Evolutionary conservation across 2,888 invertebrate genomes (phyloP), one percentile per base, ranked within the genome.

Genomic region (Stomorhina lunata): DNA sequence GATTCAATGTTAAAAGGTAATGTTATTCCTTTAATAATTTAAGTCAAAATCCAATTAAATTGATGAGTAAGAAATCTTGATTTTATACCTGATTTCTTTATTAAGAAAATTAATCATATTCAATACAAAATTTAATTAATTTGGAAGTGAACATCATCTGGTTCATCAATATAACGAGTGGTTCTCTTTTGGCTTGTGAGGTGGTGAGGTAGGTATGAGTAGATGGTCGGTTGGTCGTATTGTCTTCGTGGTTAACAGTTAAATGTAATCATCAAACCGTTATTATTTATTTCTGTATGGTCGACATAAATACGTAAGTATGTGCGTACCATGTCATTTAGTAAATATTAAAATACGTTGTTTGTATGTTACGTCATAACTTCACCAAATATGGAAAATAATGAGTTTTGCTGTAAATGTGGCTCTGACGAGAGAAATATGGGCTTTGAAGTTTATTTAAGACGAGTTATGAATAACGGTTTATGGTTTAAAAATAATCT

Each of bases 391-490:
- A 10, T 37, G 15, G 17, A 20, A 45, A 65, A 22, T 32, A 45
- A 45, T 40, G 25, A 5, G 22, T 48, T 4, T 48, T 48, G 4
- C 5, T 32, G 32, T 17, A 1, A 50, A 15, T 61, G 20, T n/a
- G 45, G 17, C 53, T 0, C 17, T 55, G 63, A 53, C 15, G 73
- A 73, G 48, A 68, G n/a, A 57, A 29, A 40, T 17, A 29, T 5
- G 15, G n/a, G n/a, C 32, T 37, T 53, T 22, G 2, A 32, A 55
- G 37, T 57, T 34, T 61, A 53, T 55, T 73, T 53, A 37, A 66
- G 61, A 7, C 29, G 4, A 55, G 25, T 53, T 75, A 37, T 68
- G 4, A 32, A 43, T 69, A 75, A 80, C 80, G 75, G 48, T 57
- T 71, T 40, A 53, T 50, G 7, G 20, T 29, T 34, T 71, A 72